Evolutionary conservation across 2,113 vertebrate species (phyloP).

Genomic region (Cyprinodon variegatus): DNA sequence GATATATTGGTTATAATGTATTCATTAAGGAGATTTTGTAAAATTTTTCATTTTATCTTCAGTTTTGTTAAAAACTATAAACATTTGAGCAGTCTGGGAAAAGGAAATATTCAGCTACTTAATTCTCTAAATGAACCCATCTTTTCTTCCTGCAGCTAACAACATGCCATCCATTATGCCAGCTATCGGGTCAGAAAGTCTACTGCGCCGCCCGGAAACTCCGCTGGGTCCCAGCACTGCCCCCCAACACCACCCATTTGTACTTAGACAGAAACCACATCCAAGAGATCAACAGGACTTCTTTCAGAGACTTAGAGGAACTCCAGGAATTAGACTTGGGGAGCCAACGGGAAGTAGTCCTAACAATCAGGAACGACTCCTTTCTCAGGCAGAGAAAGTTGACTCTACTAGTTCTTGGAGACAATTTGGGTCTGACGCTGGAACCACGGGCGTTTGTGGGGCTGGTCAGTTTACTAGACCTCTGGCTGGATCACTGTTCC

Average conservation of each 20-base stretch:
- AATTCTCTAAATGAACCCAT: background rate
- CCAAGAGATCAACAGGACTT: conserved; percentile 69
- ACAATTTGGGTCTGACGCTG: conserved; percentile 62
- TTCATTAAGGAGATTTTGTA: background rate
- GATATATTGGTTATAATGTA: background rate
- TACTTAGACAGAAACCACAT: conserved; percentile 81
- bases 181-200: conserved; percentile 41
- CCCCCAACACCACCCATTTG: conserved; percentile 68
- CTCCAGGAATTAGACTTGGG: conserved; percentile 77
- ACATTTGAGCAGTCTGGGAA: background rate
- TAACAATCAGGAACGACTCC: conserved; percentile 79
- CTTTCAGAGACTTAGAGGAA: conserved; percentile 73
- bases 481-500: conserved; percentile 74
- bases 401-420: conserved; percentile 76
- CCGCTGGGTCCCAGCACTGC: conserved; percentile 78
- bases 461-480: conserved; percentile 71
- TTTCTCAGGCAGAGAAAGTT: conserved; percentile 84
- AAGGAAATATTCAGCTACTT: background rate
- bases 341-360: conserved; percentile 45
- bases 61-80: background rate
- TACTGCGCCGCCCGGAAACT: conserved; percentile 56
- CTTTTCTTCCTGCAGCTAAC: conserved; percentile 42
- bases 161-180: conserved; percentile 59
- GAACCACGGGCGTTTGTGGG: conserved; percentile 84
- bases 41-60: background rate